Conservation (phyloP, 2,888 invertebrate species). For the Melangyna quadrimaculata region DNA sequence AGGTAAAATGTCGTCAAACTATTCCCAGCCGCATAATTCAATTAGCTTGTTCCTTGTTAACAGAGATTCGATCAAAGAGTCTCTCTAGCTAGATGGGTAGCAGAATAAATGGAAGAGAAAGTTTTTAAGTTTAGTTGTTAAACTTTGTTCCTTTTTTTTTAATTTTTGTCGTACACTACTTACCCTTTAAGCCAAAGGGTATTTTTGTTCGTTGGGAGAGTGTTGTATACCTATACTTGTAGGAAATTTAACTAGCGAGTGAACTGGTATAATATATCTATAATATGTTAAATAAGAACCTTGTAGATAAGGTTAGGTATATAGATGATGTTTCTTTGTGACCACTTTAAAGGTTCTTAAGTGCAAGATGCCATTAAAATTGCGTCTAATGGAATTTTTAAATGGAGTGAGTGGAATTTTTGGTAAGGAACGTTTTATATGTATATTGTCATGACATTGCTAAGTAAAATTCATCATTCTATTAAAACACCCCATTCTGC, state of each 20-base stretch:
- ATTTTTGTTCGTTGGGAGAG: background rate
- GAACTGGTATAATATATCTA: background rate
- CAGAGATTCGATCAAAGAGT: slow-evolving; percentile 36
- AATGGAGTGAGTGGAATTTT: background rate
- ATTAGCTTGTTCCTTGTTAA: slow-evolving; percentile 46
- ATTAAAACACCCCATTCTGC: background rate
- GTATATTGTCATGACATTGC: background rate
- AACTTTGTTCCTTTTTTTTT: slow-evolving; percentile 23
- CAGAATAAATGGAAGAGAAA: slow-evolving; percentile 43
- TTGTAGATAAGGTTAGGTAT: background rate
- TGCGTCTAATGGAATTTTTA: slow-evolving; percentile 63
- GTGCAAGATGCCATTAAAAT: slow-evolving; percentile 59
- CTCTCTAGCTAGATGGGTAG: background rate
- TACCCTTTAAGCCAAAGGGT: background rate
- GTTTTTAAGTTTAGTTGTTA: slow-evolving; percentile 48
- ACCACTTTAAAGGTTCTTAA: slow-evolving; percentile 56
- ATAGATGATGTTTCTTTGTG: slow-evolving; percentile 35
- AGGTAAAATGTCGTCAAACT: slow-evolving; percentile 28
- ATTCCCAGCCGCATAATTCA: slow-evolving; percentile 47
- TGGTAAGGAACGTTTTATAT: background rate
- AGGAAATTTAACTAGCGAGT: slow-evolving; percentile 5
- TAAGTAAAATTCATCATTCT: background rate
- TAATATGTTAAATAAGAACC: background rate
- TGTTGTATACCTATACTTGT: background rate
- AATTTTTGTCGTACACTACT: background rate